phyloP scores from a whole-genome alignment of 2,888 invertebrate species.

The Gandaritis pyraliata region DNA sequence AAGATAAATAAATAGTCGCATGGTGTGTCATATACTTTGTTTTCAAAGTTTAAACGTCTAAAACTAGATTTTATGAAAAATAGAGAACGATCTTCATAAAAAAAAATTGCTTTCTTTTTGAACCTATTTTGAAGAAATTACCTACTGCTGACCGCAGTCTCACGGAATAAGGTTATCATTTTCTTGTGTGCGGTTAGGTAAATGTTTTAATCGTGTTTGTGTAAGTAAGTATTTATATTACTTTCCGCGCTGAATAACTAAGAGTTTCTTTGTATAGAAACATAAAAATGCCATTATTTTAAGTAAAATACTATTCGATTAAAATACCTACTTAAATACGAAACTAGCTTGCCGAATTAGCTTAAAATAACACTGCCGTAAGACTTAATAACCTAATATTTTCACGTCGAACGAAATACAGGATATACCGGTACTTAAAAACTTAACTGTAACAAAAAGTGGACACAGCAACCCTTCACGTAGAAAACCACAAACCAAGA shows the following conservation, averaged over 20 bases:
- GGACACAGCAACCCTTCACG: slow-evolving; percentile 11
- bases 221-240: background rate
- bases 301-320: too few relatives aligned
- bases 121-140: slow-evolving; percentile 28
- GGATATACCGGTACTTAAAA: background rate
- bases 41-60: background rate
- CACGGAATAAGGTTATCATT: slow-evolving; percentile 22
- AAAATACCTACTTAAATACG: too few relatives aligned
- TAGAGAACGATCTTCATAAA: background rate
- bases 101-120: slow-evolving; percentile 4
- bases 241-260: background rate
- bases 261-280: too few relatives aligned
- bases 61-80: too few relatives aligned
- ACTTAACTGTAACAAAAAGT: too few relatives aligned
- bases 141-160: slow-evolving; percentile 23
- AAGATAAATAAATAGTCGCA: too few relatives aligned
- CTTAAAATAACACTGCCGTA: too few relatives aligned
- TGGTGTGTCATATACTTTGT: background rate
- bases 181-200: slow-evolving; percentile 19
- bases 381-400: too few relatives aligned
- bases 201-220: slow-evolving; percentile 23
- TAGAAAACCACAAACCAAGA: slow-evolving; percentile 1
- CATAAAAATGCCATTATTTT: too few relatives aligned
- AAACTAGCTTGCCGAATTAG: too few relatives aligned
- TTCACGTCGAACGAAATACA: too few relatives aligned